Evolutionary conservation across 2,888 invertebrate species (phyloP), one percentile per base, ranked within the genome.

Genomic region (Tanytarsus gracilentus): DNA sequence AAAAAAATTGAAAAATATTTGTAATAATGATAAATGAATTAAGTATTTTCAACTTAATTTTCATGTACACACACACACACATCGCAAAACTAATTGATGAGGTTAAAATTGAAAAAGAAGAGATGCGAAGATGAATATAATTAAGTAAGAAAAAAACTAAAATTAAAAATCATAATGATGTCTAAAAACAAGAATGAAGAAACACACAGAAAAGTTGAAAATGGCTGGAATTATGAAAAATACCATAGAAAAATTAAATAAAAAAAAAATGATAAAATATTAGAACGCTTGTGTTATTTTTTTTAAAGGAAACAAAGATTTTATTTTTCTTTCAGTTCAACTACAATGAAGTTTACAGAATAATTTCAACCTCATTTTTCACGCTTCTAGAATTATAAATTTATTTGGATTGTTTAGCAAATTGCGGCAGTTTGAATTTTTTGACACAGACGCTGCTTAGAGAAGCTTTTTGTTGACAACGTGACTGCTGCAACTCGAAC

Each of bases 221-320:
- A 58, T 58, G 58, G 58, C 58, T 58, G 58, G 58, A 58, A 58
- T 40, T 55, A 55, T 55, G 16, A 55, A 55, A 53, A 55, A 39
- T 58, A 58, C 58, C 44, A 56, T 48, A 48, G 48, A 48, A 58
- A 58, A 58, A 58, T 48, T 58, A 48, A 58, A 58, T 48, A 48
- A 58, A 58, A 58, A 55, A 58, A 58, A 23, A 44, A 44, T 44
- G 23, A n/a, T n/a, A 44, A 44, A 44, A 44, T 44, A 44, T 44
- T 44, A 9, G 23, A 44, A 23, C 18, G 2, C n/a, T 11, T 1
- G 3, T 33, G 11, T 33, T 33, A 33, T 11, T 33, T 33, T 11
- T 2, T 30, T 30, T 5, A 11, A 9, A 11, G 9, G n/a, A 30
- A 30, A 30, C 30, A 30, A 11, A 3, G 5, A 30, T 11, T 11